Percentiles rank a stretch among this genome's conserved stretches.
Evolutionary conservation across 2,797 vertebrate genomes (phyloP).

Genomic region (Sebastes hubbsi): DNA sequence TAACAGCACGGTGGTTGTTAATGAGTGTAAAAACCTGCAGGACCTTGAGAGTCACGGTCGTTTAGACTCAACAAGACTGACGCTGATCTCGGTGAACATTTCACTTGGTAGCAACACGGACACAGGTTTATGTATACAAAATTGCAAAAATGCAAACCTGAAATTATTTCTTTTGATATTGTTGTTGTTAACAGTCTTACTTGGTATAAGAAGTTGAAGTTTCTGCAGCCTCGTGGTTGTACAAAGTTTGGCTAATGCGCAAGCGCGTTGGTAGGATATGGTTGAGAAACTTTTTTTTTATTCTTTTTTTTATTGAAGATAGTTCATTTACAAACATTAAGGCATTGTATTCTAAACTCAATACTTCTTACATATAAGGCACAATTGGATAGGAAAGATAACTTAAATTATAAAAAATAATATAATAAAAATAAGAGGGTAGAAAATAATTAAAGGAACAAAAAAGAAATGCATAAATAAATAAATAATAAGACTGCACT

Average conservation of each 20-base stretch:
- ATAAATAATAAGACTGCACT: too few species aligned
- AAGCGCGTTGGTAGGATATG: constrained; percentile 1
- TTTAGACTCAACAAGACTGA: neutral
- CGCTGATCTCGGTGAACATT: constrained; percentile 15
- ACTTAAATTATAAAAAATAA: too few species aligned
- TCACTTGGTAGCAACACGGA: neutral
- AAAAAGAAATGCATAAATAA: too few species aligned
- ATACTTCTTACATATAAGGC: too few species aligned
- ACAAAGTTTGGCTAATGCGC: constrained; percentile 24
- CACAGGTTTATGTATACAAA: neutral
- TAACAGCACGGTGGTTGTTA: too few species aligned
- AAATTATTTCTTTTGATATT: too few species aligned
- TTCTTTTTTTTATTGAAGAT: too few species aligned
- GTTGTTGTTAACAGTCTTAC: neutral
- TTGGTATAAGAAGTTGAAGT: neutral
- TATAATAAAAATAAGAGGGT: too few species aligned
- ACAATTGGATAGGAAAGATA: too few species aligned
- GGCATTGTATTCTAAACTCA: too few species aligned
- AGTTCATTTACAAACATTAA: too few species aligned
- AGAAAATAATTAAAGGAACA: too few species aligned
- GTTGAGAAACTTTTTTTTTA: neutral
- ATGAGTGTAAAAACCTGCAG: neutral
- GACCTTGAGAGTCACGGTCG: constrained; percentile 53
- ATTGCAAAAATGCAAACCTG: neutral
- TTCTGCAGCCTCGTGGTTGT: constrained; percentile 11